Conservation (phyloP, 2,113 vertebrate genomes). For the Meriones unguiculatus region DNA sequence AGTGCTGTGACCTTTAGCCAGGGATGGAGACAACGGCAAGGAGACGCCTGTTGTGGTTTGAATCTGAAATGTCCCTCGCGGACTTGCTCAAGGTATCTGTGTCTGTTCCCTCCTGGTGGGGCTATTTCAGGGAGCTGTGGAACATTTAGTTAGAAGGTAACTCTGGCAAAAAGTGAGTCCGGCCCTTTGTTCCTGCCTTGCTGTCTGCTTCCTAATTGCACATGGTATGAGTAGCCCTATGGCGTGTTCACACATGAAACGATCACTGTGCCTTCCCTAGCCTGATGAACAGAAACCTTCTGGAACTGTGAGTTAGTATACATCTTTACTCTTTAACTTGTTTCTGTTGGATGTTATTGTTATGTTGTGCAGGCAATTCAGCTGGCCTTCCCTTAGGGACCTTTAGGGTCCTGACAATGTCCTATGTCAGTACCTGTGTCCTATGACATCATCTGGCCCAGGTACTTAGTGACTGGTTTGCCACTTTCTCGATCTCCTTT, state of each 20-base stretch:
- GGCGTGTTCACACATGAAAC: not conserved
- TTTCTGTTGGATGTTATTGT: not conserved
- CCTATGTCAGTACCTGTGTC: too few species aligned
- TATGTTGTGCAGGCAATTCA: not conserved
- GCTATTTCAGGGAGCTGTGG: not conserved
- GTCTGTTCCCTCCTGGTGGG: not conserved
- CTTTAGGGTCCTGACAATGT: too few species aligned
- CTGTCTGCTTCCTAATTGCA: not conserved
- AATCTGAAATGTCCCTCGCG: too few species aligned
- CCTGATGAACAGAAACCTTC: not conserved
- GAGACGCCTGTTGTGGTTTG: not conserved
- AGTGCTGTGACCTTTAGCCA: accelerated
- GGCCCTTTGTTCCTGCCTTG: not conserved
- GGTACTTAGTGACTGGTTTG: too few species aligned
- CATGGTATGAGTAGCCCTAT: not conserved
- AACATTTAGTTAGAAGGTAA: not conserved
- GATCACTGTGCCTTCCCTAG: too few species aligned
- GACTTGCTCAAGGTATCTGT: not conserved
- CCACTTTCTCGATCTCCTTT: too few species aligned
- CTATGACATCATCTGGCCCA: too few species aligned
- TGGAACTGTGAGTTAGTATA: too few species aligned
- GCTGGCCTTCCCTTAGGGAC: too few species aligned
- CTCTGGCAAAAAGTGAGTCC: not conserved
- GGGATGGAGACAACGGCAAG: not conserved
- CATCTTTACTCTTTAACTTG: not conserved